Conservation (phyloP, 2,888 invertebrate species). For the Rhyacophila evoluta region DNA sequence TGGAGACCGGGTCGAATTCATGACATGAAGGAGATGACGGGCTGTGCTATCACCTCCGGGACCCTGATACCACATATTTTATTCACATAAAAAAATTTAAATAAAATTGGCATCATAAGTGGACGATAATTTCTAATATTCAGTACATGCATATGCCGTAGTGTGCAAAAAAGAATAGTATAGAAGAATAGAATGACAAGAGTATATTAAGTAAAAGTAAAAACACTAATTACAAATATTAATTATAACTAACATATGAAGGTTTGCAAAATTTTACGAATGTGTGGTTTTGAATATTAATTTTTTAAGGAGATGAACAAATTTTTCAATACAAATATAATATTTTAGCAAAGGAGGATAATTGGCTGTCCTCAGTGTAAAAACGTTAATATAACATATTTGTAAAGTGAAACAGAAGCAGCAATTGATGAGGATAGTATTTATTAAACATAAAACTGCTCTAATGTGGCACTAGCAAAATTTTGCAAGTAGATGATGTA, state of each 20-base stretch:
- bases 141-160: neutral
- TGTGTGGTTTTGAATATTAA: neutral
- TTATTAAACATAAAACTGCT: no score
- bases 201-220: no score
- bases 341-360: no score
- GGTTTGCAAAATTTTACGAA: neutral
- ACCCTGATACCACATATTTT: constrained; percentile 32
- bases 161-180: neutral
- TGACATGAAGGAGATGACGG: constrained; percentile 52
- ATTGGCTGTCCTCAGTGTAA: no score
- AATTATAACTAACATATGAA: neutral
- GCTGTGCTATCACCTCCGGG: constrained; percentile 47
- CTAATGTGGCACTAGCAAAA: no score
- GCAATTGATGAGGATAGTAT: no score
- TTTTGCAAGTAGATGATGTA: no score
- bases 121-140: neutral
- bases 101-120: neutral
- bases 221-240: neutral
- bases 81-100: neutral
- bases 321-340: no score
- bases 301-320: no score
- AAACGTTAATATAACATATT: no score
- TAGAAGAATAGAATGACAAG: no score
- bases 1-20: constrained; percentile 55
- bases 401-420: no score